Base-by-base conservation (phyloP, 2,113 vertebrate genomes). In the Cygnus atratus region DNA sequence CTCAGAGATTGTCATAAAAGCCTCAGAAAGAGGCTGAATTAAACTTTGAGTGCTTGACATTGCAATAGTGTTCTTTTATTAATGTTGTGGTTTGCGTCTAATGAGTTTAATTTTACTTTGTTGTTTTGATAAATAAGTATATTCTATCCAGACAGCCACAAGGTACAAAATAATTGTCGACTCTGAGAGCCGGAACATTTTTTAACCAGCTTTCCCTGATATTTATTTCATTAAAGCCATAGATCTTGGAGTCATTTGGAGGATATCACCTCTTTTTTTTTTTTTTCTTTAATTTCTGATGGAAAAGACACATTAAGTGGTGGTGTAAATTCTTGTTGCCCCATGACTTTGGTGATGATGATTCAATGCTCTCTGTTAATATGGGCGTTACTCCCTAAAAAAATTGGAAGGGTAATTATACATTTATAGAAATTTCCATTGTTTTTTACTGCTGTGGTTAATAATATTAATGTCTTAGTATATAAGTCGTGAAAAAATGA, bases 61-160 rank as follows among this genome's bases (percentile, higher is more conserved):
- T 67, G 61, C 72, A 84, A 29, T 1, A 3, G 31, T 87, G 19
- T 61, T 88, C 37, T 76, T 88, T 73, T 90, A 67, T 92, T 87
- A 84, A 83, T 87, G 25, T 67, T 87, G 78, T 84, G 65, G n/a
- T 55, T 96, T 92, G 94, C 83, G 81, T 92, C 52, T 93, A 81
- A 80, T 92, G 55, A 92, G 44, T 81, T 94, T 93, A 86, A 93
- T 95, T 93, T 95, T 81, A 70, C 35, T 86, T 71, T 55, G 26
- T 82, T 96, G 48, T 81, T 93, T 94, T 74, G 76, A 67, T 92
- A 94, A 94, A 92, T 90, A 86, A 88, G 73, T 90, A 57, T 71
- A 90, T 81, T 88, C 55, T 77, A 55, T 71, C n/a, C 37, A 86
- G 92, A 74, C 75, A 92, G 73, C 68, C 91, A 87, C 46, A 81